phyloP scores from a whole-genome alignment of 2,797 vertebrate species.

The Dallia pectoralis region DNA sequence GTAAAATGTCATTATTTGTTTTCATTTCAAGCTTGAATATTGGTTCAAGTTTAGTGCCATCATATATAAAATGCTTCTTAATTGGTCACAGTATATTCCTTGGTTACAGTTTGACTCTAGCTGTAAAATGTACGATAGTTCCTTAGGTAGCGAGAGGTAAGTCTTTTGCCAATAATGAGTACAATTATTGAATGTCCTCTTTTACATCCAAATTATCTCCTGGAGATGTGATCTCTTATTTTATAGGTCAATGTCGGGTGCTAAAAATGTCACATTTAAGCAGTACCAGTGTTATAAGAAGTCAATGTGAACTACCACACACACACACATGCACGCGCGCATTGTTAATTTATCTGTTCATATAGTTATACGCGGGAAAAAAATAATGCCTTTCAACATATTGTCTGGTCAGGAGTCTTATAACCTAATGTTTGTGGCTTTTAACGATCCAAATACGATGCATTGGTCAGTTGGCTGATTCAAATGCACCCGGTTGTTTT shows the following conservation, averaged over 20 bases:
- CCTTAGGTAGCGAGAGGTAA: not conserved
- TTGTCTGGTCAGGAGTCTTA: not conserved
- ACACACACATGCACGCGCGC: too few relatives aligned
- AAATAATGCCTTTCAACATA: not conserved
- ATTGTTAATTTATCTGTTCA: not conserved
- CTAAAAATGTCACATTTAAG: not conserved
- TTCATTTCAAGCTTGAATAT: not conserved
- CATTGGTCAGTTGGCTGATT: not conserved
- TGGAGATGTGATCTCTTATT: not conserved
- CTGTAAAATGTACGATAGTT: not conserved
- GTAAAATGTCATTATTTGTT: not conserved
- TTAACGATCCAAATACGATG: not conserved
- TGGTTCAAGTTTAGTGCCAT: conserved; percentile 1
- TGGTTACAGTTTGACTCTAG: conserved; percentile 5
- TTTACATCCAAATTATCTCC: not conserved
- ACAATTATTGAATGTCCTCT: not conserved
- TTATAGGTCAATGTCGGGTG: not conserved
- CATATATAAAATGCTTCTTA: not conserved
- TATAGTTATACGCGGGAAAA: not conserved
- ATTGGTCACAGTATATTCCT: not conserved
- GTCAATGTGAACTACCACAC: not conserved
- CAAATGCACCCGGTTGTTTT: not conserved
- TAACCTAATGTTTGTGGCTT: not conserved
- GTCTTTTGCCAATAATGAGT: not conserved
- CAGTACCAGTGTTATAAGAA: not conserved